Percentiles rank a stretch among this genome's conserved stretches.
Conservation (phyloP, 2,888 invertebrate genomes). For the Tetranychus truncatus region DNA sequence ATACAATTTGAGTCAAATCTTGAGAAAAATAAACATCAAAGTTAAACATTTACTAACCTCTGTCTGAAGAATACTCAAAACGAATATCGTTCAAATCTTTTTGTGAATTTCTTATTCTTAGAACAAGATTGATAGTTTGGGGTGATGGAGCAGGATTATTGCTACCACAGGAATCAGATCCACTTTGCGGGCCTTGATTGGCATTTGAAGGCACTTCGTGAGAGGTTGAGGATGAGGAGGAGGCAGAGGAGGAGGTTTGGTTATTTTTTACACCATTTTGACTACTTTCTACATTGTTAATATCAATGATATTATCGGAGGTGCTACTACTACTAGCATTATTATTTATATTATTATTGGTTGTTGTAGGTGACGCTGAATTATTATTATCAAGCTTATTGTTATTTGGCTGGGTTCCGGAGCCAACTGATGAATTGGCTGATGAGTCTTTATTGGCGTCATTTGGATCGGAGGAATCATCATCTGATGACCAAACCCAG, state of each 20-base stretch:
- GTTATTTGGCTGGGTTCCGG: not conserved
- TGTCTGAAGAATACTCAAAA: constrained; percentile 80
- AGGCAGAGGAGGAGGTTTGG: constrained; percentile 1
- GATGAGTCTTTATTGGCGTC: not conserved
- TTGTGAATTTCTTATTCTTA: constrained; percentile 71
- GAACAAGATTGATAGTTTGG: constrained; percentile 54
- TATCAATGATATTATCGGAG: not conserved
- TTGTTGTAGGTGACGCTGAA: not conserved
- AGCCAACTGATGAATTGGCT: not conserved
- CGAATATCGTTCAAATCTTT: constrained; percentile 89
- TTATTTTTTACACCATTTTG: constrained; percentile 6
- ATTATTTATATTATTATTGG: not conserved
- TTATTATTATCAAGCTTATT: not conserved
- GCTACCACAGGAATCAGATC: constrained; percentile 5
- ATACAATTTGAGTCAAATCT: not conserved
- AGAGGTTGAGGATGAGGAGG: not conserved
- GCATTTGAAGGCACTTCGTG: constrained; percentile 12
- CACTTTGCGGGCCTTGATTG: not conserved
- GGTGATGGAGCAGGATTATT: constrained; percentile 10
- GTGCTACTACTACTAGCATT: not conserved
- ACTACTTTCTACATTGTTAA: not conserved
- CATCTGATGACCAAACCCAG: constrained; percentile 96
- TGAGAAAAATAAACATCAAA: constrained; percentile 1
- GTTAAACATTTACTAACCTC: constrained; percentile 21
- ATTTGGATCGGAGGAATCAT: constrained; percentile 39